Base-by-base conservation (phyloP, 2,113 vertebrate species). In the Perognathus longimembris region DNA sequence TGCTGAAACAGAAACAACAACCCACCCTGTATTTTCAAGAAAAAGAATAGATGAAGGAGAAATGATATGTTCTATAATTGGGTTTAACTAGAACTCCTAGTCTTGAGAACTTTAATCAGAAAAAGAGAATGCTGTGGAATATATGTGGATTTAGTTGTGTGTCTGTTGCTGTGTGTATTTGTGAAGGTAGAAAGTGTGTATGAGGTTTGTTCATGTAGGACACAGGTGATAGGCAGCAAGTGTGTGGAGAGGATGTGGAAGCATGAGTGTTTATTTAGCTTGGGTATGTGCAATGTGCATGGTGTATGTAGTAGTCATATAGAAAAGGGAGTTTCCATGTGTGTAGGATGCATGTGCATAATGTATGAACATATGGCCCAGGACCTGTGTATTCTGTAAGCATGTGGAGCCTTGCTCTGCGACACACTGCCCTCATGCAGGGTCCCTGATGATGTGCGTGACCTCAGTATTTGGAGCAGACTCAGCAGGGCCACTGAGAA, bases 1-100 rank as follows among this genome's bases (percentile, higher is more conserved):
- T 95, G 28, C 73, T 36, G 40, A 93, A 85, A 80, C 63, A 64
- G 57, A 91, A 93, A 91, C 69, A 82, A 45, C 45, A 45, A 45
- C 45, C 10, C 45, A 45, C 1, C 45, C 12, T 45, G 3, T 45
- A 70, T 50, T 59, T 15, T 70, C 66, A 88, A 93, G 42, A 74
- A 82, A 89, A 78, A 87, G 63, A 93, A 78, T 1, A 91, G 69
- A 61, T 17, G 38, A 45, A 82, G 50, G 50, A 17, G 83, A 92
- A 36, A 12, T 1, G 40, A 40, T 40, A 89, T 86, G 8, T 75
- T 73, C 40, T 50, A 24, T 26, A 45, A 74, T 7, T 85, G 24
- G 11, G 64, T 81, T 95, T 91, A 79, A 86, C 21, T 34, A 74
- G 69, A 94, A 66, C 82, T 14, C 42, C 7, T 86, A 54, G 61